Evolutionary conservation across 2,888 invertebrate species (phyloP).

Genomic region (Alloplasta piceator): DNA sequence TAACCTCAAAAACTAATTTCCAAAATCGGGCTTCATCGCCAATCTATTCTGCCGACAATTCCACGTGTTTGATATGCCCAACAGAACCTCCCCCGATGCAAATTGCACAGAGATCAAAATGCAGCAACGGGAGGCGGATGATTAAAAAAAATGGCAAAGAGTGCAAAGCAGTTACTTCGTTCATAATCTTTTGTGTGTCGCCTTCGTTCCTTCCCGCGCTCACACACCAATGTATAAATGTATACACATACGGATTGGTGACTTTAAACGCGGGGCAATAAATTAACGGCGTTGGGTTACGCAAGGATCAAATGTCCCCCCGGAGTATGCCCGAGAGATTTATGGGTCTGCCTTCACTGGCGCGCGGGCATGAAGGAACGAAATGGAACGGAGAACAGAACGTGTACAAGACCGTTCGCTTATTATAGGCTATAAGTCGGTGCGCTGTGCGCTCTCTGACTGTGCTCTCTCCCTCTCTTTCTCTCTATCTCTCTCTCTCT

Average conservation of each 20-base stretch:
- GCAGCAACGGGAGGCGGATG: background rate
- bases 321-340: constrained; percentile 82
- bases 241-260: constrained; percentile 75
- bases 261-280: constrained; percentile 83
- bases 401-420: constrained; percentile 79
- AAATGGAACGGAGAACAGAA: constrained; percentile 78
- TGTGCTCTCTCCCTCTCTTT: constrained; percentile 51
- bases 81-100: background rate
- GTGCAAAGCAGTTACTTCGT: constrained; percentile 56
- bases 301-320: constrained; percentile 84
- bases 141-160: constrained; percentile 1
- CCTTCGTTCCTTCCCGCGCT: constrained; percentile 74
- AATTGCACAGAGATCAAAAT: background rate
- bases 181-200: constrained; percentile 52
- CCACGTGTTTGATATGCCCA: constrained; percentile 41
- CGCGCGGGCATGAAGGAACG: constrained; percentile 80
- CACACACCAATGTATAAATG: constrained; percentile 33
- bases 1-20: too few relatives aligned
- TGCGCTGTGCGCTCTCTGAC: constrained; percentile 73
- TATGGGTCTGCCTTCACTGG: constrained; percentile 82
- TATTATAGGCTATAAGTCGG: constrained; percentile 81
- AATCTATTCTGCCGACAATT: too few relatives aligned
- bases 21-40: too few relatives aligned
- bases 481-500: constrained; percentile 37
- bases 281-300: constrained; percentile 84